Evolutionary conservation across 2,113 vertebrate genomes (phyloP), one percentile per base, ranked within the genome.

Genomic region (Tenrec ecaudatus): DNA sequence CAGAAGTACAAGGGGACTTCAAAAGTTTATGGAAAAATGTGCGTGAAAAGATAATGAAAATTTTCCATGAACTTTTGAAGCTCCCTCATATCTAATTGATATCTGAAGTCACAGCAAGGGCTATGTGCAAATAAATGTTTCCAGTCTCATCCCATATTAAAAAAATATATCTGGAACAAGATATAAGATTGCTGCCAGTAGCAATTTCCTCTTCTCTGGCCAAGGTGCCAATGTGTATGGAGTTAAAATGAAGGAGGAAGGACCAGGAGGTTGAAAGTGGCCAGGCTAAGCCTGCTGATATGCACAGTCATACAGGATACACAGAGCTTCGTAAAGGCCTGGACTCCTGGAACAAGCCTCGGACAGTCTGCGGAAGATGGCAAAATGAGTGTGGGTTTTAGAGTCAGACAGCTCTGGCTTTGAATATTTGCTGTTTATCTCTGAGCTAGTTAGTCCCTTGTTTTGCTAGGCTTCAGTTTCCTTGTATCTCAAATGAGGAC

Each of bases 371-470:
- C 31, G 58, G 27, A 62, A 47, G 36, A 86, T 76, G n/a, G 78
- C 19, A 57, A 92, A 95, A 58, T 12, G 47, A 80, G 11, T 47
- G 33, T 43, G 25, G 77, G 27, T 68, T 82, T 93, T 71, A 33
- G 31, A 89, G 53, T 66, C 47, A 91, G 19, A 66, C 1, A 88
- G 57, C 83, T 73, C 60, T 94, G 58, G 53, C n/a, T 93, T 92
- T 86, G 57, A 88, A 77, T 66, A 43, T 92, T 89, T 94, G 88
- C 78, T 87, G 73, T 53, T 9, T n/a, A 87, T 84, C 64, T 89
- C n/a, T 62, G 29, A 89, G 27, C 82, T 62, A 90, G 64, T n/a
- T 77, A 71, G 79, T 89, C 43, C 31, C 43, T 94, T 95, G 11
- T 53, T 53, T 53, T 53, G 47, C 47, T 53, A 53, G 47, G 47